Evolutionary conservation across 2,797 vertebrate species (phyloP), one percentile per base, ranked within the genome.

Genomic region (Ctenochaetus hawaiiensis): DNA sequence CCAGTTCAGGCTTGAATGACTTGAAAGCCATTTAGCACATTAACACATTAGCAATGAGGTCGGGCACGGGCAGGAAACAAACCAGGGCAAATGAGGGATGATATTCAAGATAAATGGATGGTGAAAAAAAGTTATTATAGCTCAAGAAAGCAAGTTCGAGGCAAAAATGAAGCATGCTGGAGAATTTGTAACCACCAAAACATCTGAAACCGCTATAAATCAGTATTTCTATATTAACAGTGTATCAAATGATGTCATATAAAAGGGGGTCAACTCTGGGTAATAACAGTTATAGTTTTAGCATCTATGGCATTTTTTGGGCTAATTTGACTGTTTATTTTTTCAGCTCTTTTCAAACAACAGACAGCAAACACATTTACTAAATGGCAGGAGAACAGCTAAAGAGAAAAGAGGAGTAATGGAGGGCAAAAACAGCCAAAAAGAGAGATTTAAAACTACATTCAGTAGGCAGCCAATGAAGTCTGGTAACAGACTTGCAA

Each of bases 1-100:
- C 23, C 47, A 0, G 2, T 68, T 83, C 43, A n/a, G 18, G 20
- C 44, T 16, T 44, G 49, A 82, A 60, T 63, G 66, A 62, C 72
- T 68, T 52, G 45, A 81, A 72, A 77, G 74, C 66, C 67, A 52
- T 78, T 81, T 51, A 71, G 76, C 43, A 41, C 69, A 67, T 77
- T 49, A 69, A 66, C 54, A 30, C 34, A 72, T 77, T 49, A 69
- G 68, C 54, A 23, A 23, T 68, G 54, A 73, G 53, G 63, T 67
- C 17, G 16, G 23, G 34, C 77, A 18, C 6, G 3, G 11, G 67
- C 22, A 26, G 23, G 59, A 68, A 78, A 73, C 18, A 58, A 83
- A 68, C 8, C 17, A 7, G 0, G 30, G 13, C 7, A 1, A 77
- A 65, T 63, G 37, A 34, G 30, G 30, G 30, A 41, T 41, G 75